Base-by-base conservation (phyloP, 92 coral and sea anemone genomes). In the Phenganax subtilis region DNA sequence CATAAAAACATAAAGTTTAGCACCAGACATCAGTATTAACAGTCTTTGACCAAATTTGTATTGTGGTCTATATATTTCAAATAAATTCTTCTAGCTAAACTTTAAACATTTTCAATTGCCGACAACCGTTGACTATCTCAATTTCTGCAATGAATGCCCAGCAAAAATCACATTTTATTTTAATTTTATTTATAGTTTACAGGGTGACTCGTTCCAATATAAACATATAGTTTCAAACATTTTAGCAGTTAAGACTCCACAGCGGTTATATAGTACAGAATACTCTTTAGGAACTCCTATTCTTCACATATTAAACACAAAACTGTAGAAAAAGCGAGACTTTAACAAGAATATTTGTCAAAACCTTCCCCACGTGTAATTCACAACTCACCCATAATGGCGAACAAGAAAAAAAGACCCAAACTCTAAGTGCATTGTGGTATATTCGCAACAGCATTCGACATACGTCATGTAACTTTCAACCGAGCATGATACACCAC, bases 311-410 rank as follows among this genome's bases (percentile, higher is more conserved):
- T 37, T 37, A 37, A 37, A 37, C 47, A 37, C 2, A 37, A 37
- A 37, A 37, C 47, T 37, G 47, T 37, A 37, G 47, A 37, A 2
- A 5, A 37, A 37, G 47, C 47, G 47, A 37, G 47, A 68, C 53
- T 68, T 68, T 68, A 30, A 68, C 31, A 68, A 3, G 53, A 37
- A 37, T 10, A 68, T 68, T 9, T 28, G 47, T 6, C 70, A 77
- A 31, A 59, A 59, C 17, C 6, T 27, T 64, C 0, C 65, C 83
- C 83, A 79, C 83, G 83, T 79, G 83, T 79, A 44, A 47, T 47
- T 29, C 29, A 58, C 72, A 79, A 79, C 83, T 64, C 56, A 79
- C 83, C 83, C 83, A 79, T 79, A 15, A 79, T 79, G 83, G 83
- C 53, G 83, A 56, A 16, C 72, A 15, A 64, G 29, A 30, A 65